Evolutionary conservation across 2,888 invertebrate species (phyloP).

Genomic region (Eilema caniola): DNA sequence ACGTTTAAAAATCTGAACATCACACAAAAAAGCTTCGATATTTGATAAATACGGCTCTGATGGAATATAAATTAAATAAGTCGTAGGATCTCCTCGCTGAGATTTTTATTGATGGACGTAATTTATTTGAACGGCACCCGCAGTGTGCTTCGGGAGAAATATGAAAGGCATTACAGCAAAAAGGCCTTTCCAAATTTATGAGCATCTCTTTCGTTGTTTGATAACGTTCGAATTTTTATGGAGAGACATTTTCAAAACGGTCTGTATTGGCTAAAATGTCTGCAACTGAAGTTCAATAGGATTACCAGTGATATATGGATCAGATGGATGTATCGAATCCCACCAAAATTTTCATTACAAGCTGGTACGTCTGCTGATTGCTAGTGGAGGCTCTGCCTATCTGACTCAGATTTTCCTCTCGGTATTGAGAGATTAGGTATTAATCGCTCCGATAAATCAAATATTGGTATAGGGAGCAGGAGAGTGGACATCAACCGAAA

Average conservation of each 20-base stretch:
- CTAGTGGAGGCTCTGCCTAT: neutral
- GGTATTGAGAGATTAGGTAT: too few relatives aligned
- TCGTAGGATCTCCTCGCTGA: conserved; percentile 80
- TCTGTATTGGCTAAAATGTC: conserved; percentile 69
- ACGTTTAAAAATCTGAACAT: conserved; percentile 54
- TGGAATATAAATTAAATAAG: conserved; percentile 87
- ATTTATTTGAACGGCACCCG: conserved; percentile 86
- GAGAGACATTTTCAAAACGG: conserved; percentile 59
- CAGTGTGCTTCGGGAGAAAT: conserved; percentile 84
- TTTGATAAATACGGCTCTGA: conserved; percentile 82
- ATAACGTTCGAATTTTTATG: conserved; percentile 65
- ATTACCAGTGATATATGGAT: too few relatives aligned
- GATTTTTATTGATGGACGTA: conserved; percentile 86
- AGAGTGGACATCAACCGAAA: too few relatives aligned
- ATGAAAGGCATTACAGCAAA: conserved; percentile 86
- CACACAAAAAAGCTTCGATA: conserved; percentile 67
- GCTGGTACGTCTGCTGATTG: neutral
- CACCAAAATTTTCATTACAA: too few relatives aligned
- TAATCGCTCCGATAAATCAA: too few relatives aligned
- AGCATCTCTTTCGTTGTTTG: conserved; percentile 82
- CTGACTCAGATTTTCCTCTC: too few relatives aligned
- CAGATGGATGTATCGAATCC: too few relatives aligned
- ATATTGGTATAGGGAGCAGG: too few relatives aligned
- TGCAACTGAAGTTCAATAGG: conserved; percentile 55
- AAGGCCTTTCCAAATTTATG: conserved; percentile 85